Evolutionary conservation across 2,797 vertebrate genomes (phyloP).

Genomic region (Halcyon smyrnensis): DNA sequence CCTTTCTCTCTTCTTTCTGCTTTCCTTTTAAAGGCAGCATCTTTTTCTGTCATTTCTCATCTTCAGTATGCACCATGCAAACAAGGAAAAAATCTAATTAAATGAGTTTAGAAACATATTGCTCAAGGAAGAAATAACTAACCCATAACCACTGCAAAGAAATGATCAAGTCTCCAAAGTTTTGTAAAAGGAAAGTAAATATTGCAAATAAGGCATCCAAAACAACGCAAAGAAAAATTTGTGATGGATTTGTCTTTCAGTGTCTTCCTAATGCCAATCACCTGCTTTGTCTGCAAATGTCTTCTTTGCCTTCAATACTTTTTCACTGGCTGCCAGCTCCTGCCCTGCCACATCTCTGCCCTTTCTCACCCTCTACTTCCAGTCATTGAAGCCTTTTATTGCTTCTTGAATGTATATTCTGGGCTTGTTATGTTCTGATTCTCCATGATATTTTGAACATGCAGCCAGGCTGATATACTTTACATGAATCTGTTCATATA

Average conservation of each 20-base stretch:
- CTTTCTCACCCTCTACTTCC: neutral
- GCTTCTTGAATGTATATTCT: neutral
- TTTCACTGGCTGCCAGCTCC: neutral
- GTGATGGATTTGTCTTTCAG: neutral
- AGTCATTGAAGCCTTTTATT: neutral
- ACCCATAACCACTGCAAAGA: neutral
- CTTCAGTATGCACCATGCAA: neutral
- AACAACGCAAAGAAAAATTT: neutral
- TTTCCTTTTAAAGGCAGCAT: neutral
- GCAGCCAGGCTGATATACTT: neutral
- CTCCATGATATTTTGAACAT: neutral
- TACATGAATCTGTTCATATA: accelerated
- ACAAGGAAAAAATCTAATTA: neutral
- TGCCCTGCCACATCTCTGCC: neutral
- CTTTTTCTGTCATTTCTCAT: neutral
- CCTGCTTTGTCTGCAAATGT: neutral
- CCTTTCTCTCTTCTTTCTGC: neutral
- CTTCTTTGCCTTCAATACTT: neutral
- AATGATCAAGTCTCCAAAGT: neutral
- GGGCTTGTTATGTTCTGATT: neutral
- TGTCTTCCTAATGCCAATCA: neutral
- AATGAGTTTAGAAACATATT: neutral
- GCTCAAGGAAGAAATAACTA: neutral
- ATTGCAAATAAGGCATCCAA: neutral
- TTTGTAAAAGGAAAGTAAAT: neutral